A percentile compares a stretch with the other conserved stretches of the same genome.
These are phyloP conservation scores for Chalcis sispes DNA, from an alignment of 2,888 invertebrate species.

Conservation along the genomic window DNA sequence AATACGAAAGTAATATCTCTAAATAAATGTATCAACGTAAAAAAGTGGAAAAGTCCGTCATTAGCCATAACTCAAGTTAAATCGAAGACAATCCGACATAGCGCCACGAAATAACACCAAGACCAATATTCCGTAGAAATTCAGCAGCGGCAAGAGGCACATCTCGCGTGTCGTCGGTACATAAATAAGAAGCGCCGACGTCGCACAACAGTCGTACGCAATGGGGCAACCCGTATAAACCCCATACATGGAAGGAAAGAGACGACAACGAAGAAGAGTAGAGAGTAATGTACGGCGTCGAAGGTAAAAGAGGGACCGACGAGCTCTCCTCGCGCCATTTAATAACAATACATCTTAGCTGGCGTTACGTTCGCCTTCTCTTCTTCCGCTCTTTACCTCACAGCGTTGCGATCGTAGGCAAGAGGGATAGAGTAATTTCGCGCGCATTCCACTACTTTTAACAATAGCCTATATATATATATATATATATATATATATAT, in stretches of 20 bases:
- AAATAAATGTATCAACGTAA: slow-evolving; percentile 9
- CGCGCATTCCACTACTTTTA: too few relatives aligned
- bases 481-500: too few relatives aligned
- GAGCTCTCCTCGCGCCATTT: slow-evolving; percentile 71
- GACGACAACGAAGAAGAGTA: slow-evolving; percentile 38
- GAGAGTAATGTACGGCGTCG: slow-evolving; percentile 58
- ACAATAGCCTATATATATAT: too few relatives aligned
- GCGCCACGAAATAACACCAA: neutral
- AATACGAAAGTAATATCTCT: neutral
- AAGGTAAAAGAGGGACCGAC: too few relatives aligned
- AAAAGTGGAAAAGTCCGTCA: slow-evolving; percentile 2
- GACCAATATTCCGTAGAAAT: slow-evolving; percentile 17
- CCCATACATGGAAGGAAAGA: slow-evolving; percentile 42
- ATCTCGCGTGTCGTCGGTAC: slow-evolving; percentile 61
- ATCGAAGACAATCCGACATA: neutral
- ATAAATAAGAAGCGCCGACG: slow-evolving; percentile 60
- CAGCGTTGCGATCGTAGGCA: neutral
- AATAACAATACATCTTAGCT: slow-evolving; percentile 75
- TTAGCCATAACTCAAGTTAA: slow-evolving; percentile 11
- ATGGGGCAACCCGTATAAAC: neutral
- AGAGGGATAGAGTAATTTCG: slow-evolving; percentile 41
- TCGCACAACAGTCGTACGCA: neutral
- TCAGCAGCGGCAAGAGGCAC: slow-evolving; percentile 25
- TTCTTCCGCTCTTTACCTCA: neutral
- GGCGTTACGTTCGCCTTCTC: slow-evolving; percentile 49